Evolutionary conservation across 2,113 vertebrate species (phyloP).

Genomic region (Nothoprocta perdicaria): DNA sequence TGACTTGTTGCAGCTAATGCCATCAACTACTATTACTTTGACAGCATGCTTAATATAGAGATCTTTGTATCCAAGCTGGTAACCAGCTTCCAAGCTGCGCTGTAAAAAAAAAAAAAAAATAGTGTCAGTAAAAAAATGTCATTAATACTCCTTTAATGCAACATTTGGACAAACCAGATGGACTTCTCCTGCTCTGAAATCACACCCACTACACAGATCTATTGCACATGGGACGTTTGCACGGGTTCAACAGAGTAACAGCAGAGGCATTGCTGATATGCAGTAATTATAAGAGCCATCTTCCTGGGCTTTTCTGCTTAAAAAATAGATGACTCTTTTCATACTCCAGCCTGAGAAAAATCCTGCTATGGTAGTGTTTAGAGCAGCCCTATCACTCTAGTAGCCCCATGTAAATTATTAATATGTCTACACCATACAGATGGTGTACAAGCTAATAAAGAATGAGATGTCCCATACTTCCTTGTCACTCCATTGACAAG

Average conservation of each 20-base stretch:
- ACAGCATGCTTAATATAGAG: neutral
- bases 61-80: neutral
- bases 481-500: neutral
- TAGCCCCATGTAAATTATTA: neutral
- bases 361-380: neutral
- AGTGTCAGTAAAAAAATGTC: neutral
- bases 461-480: neutral
- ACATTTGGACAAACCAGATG: conserved; percentile 65
- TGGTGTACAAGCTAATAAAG: neutral
- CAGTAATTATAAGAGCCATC: conserved; percentile 17
- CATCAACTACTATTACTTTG: neutral
- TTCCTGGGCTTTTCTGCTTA: neutral
- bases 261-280: conserved; percentile 38
- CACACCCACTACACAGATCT: conserved; percentile 14
- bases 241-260: conserved; percentile 16
- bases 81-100: conserved; percentile 12
- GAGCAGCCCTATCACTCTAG: neutral
- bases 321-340: neutral
- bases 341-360: neutral
- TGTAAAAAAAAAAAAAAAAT: neutral
- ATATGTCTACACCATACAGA: neutral
- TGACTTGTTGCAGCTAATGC: neutral
- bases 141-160: conserved; percentile 29
- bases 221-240: conserved; percentile 4
- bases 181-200: conserved; percentile 32